A percentile compares a stretch with the other conserved stretches of the same genome.
These are phyloP conservation scores for Resseliella maxima DNA, from an alignment of 2,888 invertebrate genomes.

Conservation along the genomic window DNA sequence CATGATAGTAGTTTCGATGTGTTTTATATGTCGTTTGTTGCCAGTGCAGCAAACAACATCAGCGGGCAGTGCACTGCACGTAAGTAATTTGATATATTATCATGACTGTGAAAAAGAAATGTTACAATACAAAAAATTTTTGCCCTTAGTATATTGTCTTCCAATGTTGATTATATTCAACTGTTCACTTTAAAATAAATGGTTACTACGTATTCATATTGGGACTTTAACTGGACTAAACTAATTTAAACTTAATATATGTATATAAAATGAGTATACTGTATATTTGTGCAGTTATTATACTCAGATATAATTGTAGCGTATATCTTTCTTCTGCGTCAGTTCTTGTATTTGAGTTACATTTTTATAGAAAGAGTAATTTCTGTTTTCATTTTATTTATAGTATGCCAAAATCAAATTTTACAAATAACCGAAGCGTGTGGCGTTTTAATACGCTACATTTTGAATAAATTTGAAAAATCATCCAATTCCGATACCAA, in stretches of 20 bases:
- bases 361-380: not conserved
- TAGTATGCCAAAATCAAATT: constrained; percentile 78
- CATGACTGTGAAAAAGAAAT: not conserved
- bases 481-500: constrained; percentile 67
- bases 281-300: too few relatives aligned
- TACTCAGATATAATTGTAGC: too few relatives aligned
- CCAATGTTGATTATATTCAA: too few relatives aligned
- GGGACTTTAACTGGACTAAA: too few relatives aligned
- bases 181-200: too few relatives aligned
- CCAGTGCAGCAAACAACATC: constrained; percentile 87
- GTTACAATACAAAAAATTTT: not conserved
- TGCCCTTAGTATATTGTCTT: too few relatives aligned
- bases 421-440: constrained; percentile 77
- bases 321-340: too few relatives aligned
- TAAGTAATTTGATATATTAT: constrained; percentile 61
- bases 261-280: too few relatives aligned
- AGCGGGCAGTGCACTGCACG: constrained; percentile 69
- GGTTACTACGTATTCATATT: too few relatives aligned
- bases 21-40: constrained; percentile 89
- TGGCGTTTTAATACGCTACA: constrained; percentile 75
- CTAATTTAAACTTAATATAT: too few relatives aligned
- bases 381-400: constrained; percentile 58
- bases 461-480: constrained; percentile 69
- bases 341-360: not conserved
- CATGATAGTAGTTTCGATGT: constrained; percentile 86